Evolutionary conservation across 2,888 invertebrate genomes (phyloP), one percentile per base, ranked within the genome.

Genomic region (Melanophora roralis): DNA sequence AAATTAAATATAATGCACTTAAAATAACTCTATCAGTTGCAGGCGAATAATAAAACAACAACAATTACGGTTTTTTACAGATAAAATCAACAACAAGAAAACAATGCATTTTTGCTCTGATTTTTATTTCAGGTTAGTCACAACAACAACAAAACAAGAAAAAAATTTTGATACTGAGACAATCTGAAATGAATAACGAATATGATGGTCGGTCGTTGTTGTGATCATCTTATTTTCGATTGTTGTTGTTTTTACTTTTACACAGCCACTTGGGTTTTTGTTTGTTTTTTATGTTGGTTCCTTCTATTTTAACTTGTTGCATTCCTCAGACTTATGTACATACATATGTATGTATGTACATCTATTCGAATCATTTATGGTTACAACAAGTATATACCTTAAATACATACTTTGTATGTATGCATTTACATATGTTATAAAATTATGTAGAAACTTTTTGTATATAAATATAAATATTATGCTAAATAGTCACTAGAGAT

Each of bases 81-180:
- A 64, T 64, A 51, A 16, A 64, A 5, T 27, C 27, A 27, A 27
- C 27, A 27, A 27, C 27, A 27, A 62, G 43, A 47, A 9, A 34
- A n/a, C n/a, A 36, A 59, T 53, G 45, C 2, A 69, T 34, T 49
- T 74, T 72, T 80, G 80, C 55, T 76, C 80, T 80, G 75, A 76
- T 76, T 80, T 80, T 55, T 57, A 47, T 72, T 80, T 76, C 79
- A 72, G 75, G 57, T 64, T 57, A 59, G 40, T 53, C 16, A 38
- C 8, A 40, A 27, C 6, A 27, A 27, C 6, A 27, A 27, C 3
- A 6, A 27, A 27, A 27, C 6, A 27, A 27, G 6, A 27, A 27
- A 27, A 27, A 27, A 27, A 49, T 57, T 60, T 55, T 71, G 23
- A 53, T 65, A 40, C 32, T 62, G 49, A 38, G 64, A 60, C 60